Base-by-base conservation (phyloP, 1,140 invertebrate genomes). In the Idris sp. region DNA sequence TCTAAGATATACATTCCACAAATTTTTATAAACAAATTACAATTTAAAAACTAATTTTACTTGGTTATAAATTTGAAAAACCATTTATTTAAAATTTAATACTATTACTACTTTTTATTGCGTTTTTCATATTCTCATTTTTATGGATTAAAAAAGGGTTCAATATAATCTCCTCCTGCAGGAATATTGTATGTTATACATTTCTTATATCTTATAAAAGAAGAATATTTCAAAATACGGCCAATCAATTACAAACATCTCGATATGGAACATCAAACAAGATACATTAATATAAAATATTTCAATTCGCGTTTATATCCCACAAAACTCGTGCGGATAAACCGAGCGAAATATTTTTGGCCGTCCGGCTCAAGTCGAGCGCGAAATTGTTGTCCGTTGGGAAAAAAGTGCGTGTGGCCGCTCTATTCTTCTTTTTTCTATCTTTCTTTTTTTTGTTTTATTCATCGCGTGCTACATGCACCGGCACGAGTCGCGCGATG, bases 321-420 rank as follows among this genome's bases (percentile, higher is more conserved):
- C n/a, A n/a, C n/a, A n/a, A n/a, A n/a, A n/a, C n/a, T n/a, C n/a
- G n/a, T n/a, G n/a, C n/a, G 38, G 15, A 64, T 40, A 44, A 53
- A 40, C 61, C 22, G 33, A 44, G 61, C 7, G 49, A 65, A 65
- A 65, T 65, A 65, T 65, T 65, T 65, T 53, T 65, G 61, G 61
- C 25, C 59, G 26, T 41, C 15, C 59, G 36, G 26, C 26, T n/a
- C 35, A 51, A 64, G 46, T 64, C 59, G 35, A 53, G 46, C 59
- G 48, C 48, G 59, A 64, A 64, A 64, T 53, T 64, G 46, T 64
- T 53, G 44, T 53, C 38, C 48, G 38, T 13, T 43, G 46, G 11
- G 22, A 22, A 10, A 15, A 51, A 28, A 10, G 18, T 25, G 46
- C 46, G 46, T 35, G 15, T 16, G 14, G 26, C 30, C 10, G n/a